Evolutionary conservation across 2,797 vertebrate genomes (phyloP), one percentile per base, ranked within the genome.

Genomic region (Botia almorhae): DNA sequence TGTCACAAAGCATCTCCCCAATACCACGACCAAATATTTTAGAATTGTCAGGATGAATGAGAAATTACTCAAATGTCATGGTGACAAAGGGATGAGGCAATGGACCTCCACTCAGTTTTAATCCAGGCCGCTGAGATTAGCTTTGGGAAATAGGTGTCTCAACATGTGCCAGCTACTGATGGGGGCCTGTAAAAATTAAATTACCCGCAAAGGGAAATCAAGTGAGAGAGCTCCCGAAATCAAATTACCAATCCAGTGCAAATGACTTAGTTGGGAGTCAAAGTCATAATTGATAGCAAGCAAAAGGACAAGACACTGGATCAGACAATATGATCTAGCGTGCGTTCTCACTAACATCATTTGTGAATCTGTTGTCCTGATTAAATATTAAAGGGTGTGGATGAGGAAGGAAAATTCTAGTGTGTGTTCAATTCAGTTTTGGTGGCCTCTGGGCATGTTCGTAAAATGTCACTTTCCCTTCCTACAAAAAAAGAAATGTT

Each of bases 231-330:
- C 56, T 64, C 64, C 61, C 74, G 88, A 92, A 94, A 95, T 94
- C 91, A 92, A 94, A 95, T 95, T 94, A 94, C 89, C 90, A 92
- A 91, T 92, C 88, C 90, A 81, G 88, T 88, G 92, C 88, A 87
- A 93, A 94, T 91, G 89, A 94, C 94, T 95, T 93, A 94, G 93
- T 92, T 90, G 90, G 91, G 93, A 93, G 92, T 91, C 93, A 93
- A 92, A 94, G 92, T 92, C 94, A 92, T 95, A 94, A 94, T 94
- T 94, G 93, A 94, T 94, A 93, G 93, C 91, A 87, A 76, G 91
- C 85, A 85, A 83, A 88, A n/a, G 85, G 88, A 89, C 87, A 89
- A 75, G 82, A 87, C 89, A 92, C 89, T 91, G 87, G 91, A 92
- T 92, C 89, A 91, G 91, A 93, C 92, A 92, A 92, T 92, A 89